phyloP scores from a whole-genome alignment of 1,140 invertebrate species.

The Drosophila simulans region DNA sequence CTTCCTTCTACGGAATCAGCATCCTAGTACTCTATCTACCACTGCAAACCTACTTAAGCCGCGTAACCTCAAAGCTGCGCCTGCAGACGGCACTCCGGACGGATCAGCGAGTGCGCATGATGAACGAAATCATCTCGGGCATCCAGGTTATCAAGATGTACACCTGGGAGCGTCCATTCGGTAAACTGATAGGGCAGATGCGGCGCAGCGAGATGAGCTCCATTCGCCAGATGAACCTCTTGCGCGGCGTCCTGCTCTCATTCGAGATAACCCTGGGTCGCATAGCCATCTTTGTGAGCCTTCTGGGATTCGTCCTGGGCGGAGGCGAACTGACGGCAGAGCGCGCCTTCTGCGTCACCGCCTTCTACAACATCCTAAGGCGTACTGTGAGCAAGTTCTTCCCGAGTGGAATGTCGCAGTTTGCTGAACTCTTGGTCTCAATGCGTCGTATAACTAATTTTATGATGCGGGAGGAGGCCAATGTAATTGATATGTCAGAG shows the following conservation, averaged over 20 bases:
- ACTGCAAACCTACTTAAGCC: conserved; percentile 91
- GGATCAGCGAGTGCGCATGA: conserved; percentile 92
- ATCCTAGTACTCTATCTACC: conserved; percentile 92
- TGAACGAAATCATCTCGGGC: conserved; percentile 95
- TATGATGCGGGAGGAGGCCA: conserved; percentile 88
- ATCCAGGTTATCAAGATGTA: conserved; percentile 95
- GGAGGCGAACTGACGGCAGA: conserved; percentile 86
- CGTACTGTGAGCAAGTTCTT: conserved; percentile 91
- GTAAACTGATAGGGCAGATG: conserved; percentile 86
- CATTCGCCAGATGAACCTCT: conserved; percentile 88
- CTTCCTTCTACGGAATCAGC: conserved; percentile 90
- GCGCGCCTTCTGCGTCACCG: conserved; percentile 90
- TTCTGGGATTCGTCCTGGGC: conserved; percentile 90
- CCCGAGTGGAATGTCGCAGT: conserved; percentile 86
- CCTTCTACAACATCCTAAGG: conserved; percentile 90
- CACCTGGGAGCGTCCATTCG: conserved; percentile 92
- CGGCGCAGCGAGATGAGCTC: conserved; percentile 86
- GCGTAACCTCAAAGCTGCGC: conserved; percentile 88
- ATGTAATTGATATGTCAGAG: conserved; percentile 15
- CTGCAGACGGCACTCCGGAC: conserved; percentile 89
- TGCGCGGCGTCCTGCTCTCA: conserved; percentile 89
- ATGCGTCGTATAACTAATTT: conserved; percentile 89
- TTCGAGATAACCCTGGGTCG: conserved; percentile 90
- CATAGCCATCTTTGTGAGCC: conserved; percentile 91
- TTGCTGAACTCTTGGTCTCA: conserved; percentile 89